A percentile compares a stretch with the other conserved stretches of the same genome.
phyloP scores from a whole-genome alignment of 1,140 invertebrate species.

The Halesus radiatus region DNA sequence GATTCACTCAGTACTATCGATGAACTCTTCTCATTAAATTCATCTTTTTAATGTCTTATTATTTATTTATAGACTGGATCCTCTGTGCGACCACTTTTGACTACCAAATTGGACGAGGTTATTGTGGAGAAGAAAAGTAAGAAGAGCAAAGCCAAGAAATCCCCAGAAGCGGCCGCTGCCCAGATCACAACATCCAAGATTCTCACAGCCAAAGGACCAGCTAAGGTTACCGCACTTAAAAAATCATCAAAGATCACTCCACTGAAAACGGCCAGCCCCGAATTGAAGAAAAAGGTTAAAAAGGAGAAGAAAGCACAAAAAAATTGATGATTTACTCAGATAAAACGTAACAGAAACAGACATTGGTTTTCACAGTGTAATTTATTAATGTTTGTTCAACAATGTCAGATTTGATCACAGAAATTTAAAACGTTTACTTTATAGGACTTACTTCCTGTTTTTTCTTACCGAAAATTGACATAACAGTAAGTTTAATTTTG shows the following conservation, averaged over 20 bases:
- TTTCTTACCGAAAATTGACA: too few relatives aligned
- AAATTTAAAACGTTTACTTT: too few relatives aligned
- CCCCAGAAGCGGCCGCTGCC: too few relatives aligned
- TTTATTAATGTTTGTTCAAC: too few relatives aligned
- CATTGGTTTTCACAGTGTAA: too few relatives aligned
- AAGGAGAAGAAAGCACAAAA: constrained; percentile 13
- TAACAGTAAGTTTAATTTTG: too few relatives aligned
- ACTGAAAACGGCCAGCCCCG: background rate
- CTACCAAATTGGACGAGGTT: constrained; percentile 24
- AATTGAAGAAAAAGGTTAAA: constrained; percentile 26
- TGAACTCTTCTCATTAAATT: too few relatives aligned
- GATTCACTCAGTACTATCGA: too few relatives aligned
- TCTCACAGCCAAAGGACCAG: background rate
- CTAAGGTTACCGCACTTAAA: background rate
- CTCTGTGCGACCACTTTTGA: constrained; percentile 32
- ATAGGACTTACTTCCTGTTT: too few relatives aligned
- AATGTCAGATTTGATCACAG: too few relatives aligned
- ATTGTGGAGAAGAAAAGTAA: constrained; percentile 22
- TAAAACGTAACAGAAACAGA: too few relatives aligned
- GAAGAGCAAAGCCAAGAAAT: constrained; percentile 25
- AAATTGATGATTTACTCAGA: background rate
- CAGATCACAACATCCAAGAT: too few relatives aligned
- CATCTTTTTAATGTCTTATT: background rate
- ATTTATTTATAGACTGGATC: constrained; percentile 35
- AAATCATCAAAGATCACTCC: background rate